Evolutionary conservation across 1,140 invertebrate genomes (phyloP).

Genomic region (Drosophila sproati): DNA sequence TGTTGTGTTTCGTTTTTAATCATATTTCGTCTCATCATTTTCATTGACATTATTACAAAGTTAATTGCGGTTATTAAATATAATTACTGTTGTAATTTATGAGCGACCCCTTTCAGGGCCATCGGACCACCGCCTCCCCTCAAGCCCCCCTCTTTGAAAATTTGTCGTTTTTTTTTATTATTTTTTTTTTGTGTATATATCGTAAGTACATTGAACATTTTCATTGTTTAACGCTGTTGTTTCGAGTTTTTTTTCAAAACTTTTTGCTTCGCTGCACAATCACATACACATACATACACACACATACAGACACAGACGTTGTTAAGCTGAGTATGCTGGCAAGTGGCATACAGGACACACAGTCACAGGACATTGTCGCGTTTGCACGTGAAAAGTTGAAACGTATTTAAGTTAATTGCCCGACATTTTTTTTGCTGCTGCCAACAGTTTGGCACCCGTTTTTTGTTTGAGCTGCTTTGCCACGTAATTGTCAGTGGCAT

Average conservation of each 20-base stretch:
- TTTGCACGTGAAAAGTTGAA: constrained; percentile 32
- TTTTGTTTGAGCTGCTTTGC: constrained; percentile 50
- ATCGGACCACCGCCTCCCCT: not conserved
- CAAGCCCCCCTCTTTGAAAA: constrained; percentile 31
- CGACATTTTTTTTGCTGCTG: constrained; percentile 49
- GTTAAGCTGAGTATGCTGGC: constrained; percentile 12
- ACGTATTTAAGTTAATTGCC: constrained; percentile 76
- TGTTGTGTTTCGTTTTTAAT: constrained; percentile 68
- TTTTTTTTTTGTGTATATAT: constrained; percentile 47
- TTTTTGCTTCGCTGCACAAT: constrained; percentile 67
- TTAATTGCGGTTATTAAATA: constrained; percentile 81
- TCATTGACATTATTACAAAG: constrained; percentile 83
- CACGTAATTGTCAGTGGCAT: constrained; percentile 77
- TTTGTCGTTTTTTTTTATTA: constrained; percentile 50
- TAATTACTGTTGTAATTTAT: constrained; percentile 82
- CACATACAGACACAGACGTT: not conserved
- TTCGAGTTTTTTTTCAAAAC: constrained; percentile 50
- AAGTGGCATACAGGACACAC: constrained; percentile 28
- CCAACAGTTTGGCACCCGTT: constrained; percentile 30
- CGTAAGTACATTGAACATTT: constrained; percentile 51
- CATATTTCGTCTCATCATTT: constrained; percentile 80
- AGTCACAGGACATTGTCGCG: constrained; percentile 69
- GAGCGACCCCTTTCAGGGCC: constrained; percentile 77
- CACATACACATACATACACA: constrained; percentile 28
- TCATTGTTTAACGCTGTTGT: constrained; percentile 50